Conservation (phyloP, 2,113 vertebrate genomes). For the Brachypodius melanocephalos region DNA sequence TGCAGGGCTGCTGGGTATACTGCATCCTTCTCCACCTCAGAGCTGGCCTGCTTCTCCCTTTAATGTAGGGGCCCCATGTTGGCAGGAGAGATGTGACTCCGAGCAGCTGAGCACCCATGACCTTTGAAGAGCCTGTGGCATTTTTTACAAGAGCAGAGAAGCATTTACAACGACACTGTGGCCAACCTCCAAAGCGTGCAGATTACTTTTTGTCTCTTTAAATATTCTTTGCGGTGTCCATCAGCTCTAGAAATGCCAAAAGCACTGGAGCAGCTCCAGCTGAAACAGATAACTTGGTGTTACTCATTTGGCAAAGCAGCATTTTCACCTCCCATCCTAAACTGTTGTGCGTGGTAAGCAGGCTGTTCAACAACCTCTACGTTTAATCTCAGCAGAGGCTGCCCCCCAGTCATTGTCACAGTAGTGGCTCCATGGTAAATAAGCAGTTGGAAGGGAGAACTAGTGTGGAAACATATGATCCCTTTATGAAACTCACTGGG, state of each 20-base stretch:
- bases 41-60: background rate
- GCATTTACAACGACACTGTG: fast-evolving
- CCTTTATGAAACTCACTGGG: background rate
- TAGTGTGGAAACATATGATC: background rate
- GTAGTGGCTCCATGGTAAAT: background rate
- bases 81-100: background rate
- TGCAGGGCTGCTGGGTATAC: background rate
- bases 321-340: background rate
- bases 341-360: fast-evolving
- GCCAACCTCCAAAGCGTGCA: background rate
- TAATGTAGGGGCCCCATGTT: fast-evolving
- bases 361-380: background rate
- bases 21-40: background rate
- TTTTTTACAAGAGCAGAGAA: background rate
- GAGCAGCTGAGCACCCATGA: fast-evolving
- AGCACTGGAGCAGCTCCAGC: conserved; percentile 15
- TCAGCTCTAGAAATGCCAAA: background rate
- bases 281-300: conserved; percentile 13
- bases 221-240: background rate
- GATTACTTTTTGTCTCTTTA: conserved; percentile 22
- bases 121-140: background rate
- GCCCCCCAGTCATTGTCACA: background rate
- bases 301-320: background rate
- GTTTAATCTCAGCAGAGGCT: fast-evolving
- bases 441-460: background rate